phyloP scores from a whole-genome alignment of 2,797 vertebrate species.

The Tinamus major region DNA sequence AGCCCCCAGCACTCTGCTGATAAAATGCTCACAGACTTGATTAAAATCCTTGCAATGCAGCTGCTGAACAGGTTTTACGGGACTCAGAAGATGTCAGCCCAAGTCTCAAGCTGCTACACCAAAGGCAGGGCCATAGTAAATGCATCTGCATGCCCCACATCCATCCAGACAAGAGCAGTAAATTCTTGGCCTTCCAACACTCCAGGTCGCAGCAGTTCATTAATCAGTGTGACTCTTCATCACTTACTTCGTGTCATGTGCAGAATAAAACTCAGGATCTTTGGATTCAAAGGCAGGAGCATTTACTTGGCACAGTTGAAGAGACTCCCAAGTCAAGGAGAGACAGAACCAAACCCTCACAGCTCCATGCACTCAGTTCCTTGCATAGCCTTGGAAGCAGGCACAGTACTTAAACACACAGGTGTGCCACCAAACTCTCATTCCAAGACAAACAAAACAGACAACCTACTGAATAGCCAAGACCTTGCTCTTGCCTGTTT shows the following conservation, averaged over 20 bases:
- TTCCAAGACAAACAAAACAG: background rate
- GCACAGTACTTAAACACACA: background rate
- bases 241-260: background rate
- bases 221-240: background rate
- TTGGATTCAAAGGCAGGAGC: background rate
- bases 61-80: background rate
- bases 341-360: background rate
- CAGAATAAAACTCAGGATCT: background rate
- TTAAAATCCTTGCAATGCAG: background rate
- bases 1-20: background rate
- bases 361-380: background rate
- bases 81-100: accelerated
- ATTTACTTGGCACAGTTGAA: background rate
- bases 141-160: background rate
- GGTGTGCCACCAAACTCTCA: background rate
- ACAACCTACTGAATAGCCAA: background rate
- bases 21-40: background rate
- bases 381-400: background rate
- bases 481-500: background rate
- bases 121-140: background rate
- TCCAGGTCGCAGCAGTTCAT: background rate
- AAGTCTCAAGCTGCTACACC: accelerated
- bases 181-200: background rate
- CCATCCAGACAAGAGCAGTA: background rate
- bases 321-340: background rate